Conservation (phyloP, 2,888 invertebrate species). For the Drosophila pseudotakahashii region DNA sequence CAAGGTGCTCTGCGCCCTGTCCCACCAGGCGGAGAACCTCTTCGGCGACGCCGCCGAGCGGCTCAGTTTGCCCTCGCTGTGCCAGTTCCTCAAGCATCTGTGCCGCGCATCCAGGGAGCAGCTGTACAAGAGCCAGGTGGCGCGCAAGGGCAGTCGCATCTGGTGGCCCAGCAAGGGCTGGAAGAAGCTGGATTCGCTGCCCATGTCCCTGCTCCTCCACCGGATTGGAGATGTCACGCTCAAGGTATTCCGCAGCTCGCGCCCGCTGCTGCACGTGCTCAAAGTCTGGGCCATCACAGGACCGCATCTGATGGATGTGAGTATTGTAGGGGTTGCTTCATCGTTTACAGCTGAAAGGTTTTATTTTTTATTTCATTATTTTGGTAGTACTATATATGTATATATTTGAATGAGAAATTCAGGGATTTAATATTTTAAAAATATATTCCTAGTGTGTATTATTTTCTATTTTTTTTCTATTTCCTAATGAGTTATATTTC, state of each 20-base stretch:
- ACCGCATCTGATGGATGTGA: slow-evolving; percentile 96
- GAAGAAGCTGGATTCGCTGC: slow-evolving; percentile 84
- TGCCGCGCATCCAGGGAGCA: slow-evolving; percentile 94
- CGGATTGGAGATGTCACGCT: slow-evolving; percentile 95
- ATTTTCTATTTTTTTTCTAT: too few species aligned
- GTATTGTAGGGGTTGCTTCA: slow-evolving; percentile 26
- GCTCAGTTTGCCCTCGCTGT: slow-evolving; percentile 92
- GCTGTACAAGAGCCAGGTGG: slow-evolving; percentile 84
- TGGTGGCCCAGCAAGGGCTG: slow-evolving; percentile 85
- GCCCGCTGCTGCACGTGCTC: slow-evolving; percentile 96
- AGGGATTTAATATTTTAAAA: too few species aligned
- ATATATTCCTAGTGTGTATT: too few species aligned
- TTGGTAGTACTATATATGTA: too few species aligned
- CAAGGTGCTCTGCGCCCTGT: slow-evolving; percentile 94
- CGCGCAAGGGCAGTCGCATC: slow-evolving; percentile 84
- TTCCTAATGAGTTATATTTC: too few species aligned
- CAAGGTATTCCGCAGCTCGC: slow-evolving; percentile 92
- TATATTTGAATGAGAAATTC: too few species aligned
- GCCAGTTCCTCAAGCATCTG: slow-evolving; percentile 92
- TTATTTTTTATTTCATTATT: too few species aligned
- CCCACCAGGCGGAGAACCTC: slow-evolving; percentile 95
- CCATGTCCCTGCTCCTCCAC: slow-evolving; percentile 89
- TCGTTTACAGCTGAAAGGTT: too few species aligned
- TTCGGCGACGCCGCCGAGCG: slow-evolving; percentile 95
- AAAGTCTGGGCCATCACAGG: slow-evolving; percentile 96